A percentile compares a stretch with the other conserved stretches of the same genome.
Conservation (phyloP, 2,888 invertebrate genomes). For the Philaethria dido region DNA sequence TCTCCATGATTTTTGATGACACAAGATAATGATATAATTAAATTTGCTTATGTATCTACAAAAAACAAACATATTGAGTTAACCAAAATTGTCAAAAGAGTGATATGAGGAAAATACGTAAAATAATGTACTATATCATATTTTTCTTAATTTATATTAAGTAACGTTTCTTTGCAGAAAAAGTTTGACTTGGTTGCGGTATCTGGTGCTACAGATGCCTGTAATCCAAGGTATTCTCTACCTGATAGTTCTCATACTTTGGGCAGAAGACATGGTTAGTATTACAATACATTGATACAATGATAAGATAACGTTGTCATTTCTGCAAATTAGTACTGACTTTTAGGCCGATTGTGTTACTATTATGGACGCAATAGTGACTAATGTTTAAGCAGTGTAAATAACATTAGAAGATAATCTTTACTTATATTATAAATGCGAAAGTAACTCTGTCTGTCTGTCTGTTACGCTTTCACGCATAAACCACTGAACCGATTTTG, state of each 20-base stretch:
- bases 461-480: too few relatives aligned
- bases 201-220: slow-evolving; percentile 87
- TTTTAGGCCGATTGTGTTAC: neutral
- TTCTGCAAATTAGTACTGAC: neutral
- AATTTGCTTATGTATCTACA: too few relatives aligned
- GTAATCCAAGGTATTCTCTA: slow-evolving; percentile 86
- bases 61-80: too few relatives aligned
- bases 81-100: too few relatives aligned
- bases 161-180: slow-evolving; percentile 72
- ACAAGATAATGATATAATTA: too few relatives aligned
- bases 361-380: neutral
- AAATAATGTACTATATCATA: too few relatives aligned
- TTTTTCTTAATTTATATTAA: neutral
- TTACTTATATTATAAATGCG: too few relatives aligned
- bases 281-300: slow-evolving; percentile 1
- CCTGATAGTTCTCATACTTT: slow-evolving; percentile 82
- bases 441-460: too few relatives aligned
- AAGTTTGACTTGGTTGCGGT: slow-evolving; percentile 78
- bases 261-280: slow-evolving; percentile 87
- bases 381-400: neutral
- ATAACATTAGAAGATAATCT: neutral
- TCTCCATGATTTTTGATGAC: too few relatives aligned
- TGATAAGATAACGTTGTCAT: slow-evolving; percentile 22
- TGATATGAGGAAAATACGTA: too few relatives aligned
- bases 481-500: too few relatives aligned